phyloP scores from a whole-genome alignment of 1,140 invertebrate genomes.

The Aphelinus atriplicis region DNA sequence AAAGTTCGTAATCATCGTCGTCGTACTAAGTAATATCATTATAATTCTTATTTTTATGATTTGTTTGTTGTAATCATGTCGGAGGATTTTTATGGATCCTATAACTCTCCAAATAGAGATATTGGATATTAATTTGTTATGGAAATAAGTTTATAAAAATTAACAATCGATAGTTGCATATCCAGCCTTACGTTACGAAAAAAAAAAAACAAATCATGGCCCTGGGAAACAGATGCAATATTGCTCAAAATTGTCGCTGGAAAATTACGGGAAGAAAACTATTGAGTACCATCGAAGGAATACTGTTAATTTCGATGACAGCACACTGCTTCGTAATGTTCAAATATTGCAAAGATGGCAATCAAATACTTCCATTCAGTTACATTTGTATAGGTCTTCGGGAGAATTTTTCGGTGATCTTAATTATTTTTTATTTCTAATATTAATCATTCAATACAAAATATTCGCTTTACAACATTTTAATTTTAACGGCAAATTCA shows the following conservation, averaged over 20 bases:
- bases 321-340: too few species aligned
- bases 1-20: constrained; percentile 3
- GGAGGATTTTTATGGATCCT: not conserved
- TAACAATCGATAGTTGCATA: constrained; percentile 21
- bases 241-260: constrained; percentile 44
- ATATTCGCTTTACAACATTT: constrained; percentile 1
- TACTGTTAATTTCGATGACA: too few species aligned
- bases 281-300: too few species aligned
- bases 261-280: too few species aligned
- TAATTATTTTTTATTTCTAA: constrained; percentile 35
- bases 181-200: constrained; percentile 16
- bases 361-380: too few species aligned
- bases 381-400: too few species aligned
- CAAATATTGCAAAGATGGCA: too few species aligned
- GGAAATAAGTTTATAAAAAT: constrained; percentile 27
- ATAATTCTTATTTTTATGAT: not conserved
- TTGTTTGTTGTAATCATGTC: constrained; percentile 15
- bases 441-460: constrained; percentile 11
- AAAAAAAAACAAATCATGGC: constrained; percentile 40
- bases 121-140: constrained; percentile 52
- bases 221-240: constrained; percentile 60
- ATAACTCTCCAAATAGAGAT: constrained; percentile 29
- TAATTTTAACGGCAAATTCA: not conserved
- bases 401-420: not conserved
- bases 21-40: not conserved